These are phyloP conservation scores for Aleiodes alternator DNA, from an alignment of 2,888 invertebrate species.

Conservation along the genomic window DNA sequence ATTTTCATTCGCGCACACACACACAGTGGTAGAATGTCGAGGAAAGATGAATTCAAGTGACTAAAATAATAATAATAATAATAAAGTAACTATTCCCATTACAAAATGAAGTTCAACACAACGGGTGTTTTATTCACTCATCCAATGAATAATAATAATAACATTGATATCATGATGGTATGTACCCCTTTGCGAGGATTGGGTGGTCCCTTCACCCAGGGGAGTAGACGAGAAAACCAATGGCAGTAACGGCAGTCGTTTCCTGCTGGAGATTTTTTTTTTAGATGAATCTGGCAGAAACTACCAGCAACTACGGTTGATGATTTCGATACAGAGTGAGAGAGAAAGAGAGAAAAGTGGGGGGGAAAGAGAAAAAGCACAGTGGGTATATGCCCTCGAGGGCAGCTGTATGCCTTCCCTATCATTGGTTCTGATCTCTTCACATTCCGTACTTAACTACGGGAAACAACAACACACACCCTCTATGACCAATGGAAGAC, in stretches of 20 bases:
- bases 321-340: slow-evolving; percentile 29
- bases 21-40: too few relatives aligned
- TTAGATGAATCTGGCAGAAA: slow-evolving; percentile 19
- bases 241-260: slow-evolving; percentile 12
- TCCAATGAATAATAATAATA: slow-evolving; percentile 23
- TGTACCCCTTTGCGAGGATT: slow-evolving; percentile 29
- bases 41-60: background rate
- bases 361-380: slow-evolving; percentile 40
- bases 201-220: slow-evolving; percentile 16
- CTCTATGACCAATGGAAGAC: slow-evolving; percentile 68
- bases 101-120: slow-evolving; percentile 10
- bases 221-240: slow-evolving; percentile 12
- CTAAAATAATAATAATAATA: background rate
- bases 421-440: slow-evolving; percentile 75
- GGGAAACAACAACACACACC: slow-evolving; percentile 64
- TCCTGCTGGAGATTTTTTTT: slow-evolving; percentile 17
- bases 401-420: slow-evolving; percentile 71
- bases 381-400: slow-evolving; percentile 51
- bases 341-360: slow-evolving; percentile 10
- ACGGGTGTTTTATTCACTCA: slow-evolving; percentile 24
- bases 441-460: slow-evolving; percentile 66
- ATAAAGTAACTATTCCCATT: background rate
- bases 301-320: slow-evolving; percentile 31
- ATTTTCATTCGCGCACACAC: too few relatives aligned
- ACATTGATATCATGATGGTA: slow-evolving; percentile 14